These are phyloP conservation scores for Pomacea canaliculata DNA, from an alignment of 2,888 invertebrate genomes.

Conservation along the genomic window DNA sequence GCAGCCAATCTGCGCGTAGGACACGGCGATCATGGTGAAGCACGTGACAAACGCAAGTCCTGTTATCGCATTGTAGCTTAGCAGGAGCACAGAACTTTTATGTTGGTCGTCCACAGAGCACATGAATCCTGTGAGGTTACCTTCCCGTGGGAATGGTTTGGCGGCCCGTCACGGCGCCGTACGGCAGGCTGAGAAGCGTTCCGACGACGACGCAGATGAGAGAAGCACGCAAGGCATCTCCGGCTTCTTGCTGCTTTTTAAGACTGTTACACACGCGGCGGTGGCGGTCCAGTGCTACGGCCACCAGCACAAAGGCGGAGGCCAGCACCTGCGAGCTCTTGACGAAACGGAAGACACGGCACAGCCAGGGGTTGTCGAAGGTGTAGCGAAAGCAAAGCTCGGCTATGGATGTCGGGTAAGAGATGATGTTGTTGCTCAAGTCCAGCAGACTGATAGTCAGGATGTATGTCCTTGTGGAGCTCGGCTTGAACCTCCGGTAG, in stretches of 20 bases:
- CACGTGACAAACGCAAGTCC: conserved; percentile 4
- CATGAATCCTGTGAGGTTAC: neutral
- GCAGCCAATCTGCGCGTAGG: neutral
- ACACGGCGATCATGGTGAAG: neutral
- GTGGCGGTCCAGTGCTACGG: neutral
- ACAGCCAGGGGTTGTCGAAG: neutral
- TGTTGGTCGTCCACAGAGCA: conserved; percentile 15
- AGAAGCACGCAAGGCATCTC: neutral
- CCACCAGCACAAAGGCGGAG: neutral
- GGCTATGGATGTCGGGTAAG: conserved; percentile 2
- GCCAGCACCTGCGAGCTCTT: neutral
- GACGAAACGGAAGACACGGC: neutral
- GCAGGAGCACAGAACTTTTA: neutral
- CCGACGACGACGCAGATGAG: neutral
- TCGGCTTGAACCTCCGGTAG: conserved; percentile 11
- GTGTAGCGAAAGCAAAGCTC: neutral
- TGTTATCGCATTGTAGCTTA: neutral
- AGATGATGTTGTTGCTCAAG: neutral
- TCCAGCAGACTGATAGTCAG: conserved; percentile 9
- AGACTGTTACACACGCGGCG: neutral
- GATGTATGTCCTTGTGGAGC: conserved; percentile 10
- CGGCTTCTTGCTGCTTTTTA: neutral
- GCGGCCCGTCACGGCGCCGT: neutral
- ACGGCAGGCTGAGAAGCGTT: neutral
- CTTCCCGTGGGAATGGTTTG: neutral